Conservation (phyloP, 2,888 invertebrate species). For the Dusona sp. region DNA sequence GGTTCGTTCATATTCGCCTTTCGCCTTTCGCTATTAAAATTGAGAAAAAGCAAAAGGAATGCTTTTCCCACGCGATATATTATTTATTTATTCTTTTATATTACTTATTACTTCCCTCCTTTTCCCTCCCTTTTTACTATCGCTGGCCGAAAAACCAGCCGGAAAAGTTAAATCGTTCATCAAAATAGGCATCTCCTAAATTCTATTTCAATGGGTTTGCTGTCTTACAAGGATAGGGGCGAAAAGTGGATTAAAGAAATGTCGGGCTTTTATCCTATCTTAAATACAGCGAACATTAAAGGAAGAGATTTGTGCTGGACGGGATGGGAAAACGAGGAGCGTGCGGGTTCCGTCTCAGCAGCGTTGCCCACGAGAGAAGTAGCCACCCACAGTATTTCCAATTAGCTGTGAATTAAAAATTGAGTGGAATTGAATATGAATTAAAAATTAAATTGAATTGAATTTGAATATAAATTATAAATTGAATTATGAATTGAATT, state of each 20-base stretch:
- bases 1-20: slow-evolving; percentile 21
- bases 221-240: background rate
- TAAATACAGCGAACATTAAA: background rate
- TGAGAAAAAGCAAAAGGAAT: slow-evolving; percentile 39
- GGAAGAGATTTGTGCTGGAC: slow-evolving; percentile 1
- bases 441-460: background rate
- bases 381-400: background rate
- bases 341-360: background rate
- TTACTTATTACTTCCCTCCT: background rate
- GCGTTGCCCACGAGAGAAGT: background rate
- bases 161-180: background rate
- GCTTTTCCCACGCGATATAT: slow-evolving; percentile 57
- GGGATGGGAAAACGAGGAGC: background rate
- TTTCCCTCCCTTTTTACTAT: background rate
- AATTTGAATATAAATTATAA: background rate
- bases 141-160: background rate
- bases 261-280: background rate
- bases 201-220: background rate
- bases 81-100: slow-evolving; percentile 30
- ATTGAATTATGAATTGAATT: background rate
- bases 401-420: background rate
- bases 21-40: slow-evolving; percentile 39
- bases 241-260: slow-evolving; percentile 3
- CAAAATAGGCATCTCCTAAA: background rate
- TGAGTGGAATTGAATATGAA: background rate